Evolutionary conservation across 1,140 invertebrate genomes (phyloP), one percentile per base, ranked within the genome.

Genomic region (Schmidtea mediterranea): DNA sequence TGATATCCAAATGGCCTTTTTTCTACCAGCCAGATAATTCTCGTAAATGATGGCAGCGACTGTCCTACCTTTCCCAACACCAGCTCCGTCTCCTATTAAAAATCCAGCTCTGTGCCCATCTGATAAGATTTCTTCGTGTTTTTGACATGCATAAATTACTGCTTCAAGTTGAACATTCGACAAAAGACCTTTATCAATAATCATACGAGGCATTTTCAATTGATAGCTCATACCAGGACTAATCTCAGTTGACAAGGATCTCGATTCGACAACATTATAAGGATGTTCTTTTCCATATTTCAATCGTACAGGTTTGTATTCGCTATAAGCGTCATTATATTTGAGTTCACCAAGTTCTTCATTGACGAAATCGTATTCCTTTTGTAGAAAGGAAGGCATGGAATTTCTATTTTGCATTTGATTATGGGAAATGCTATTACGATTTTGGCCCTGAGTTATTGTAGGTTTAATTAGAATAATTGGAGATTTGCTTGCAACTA

Each of bases 261-360:
- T 84, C 0, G 90, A 97, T 67, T 98, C 92, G 18, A 98, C 92
- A 10, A 98, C 87, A n/a, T 83, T 80, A 70, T 98, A 92, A 0
- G 92, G 92, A 74, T 98, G 92, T 58, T 82, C 82, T 50, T 75
- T 74, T 3, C 92, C 90, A 43, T 94, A 68, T 66, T 86, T 86
- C 53, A 97, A 32, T 32, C 26, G 3, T 32, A 10, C 26, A 3
- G 26, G 5, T 32, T 32, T 3, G 10, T 32, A 32, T 32, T 32
- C 5, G 3, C 5, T 6, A 32, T 32, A 32, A 10, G 26, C 26
- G 10, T 32, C 26, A 32, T 32, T 32, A 32, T 32, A 32, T 32
- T 32, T 32, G 5, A 32, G 3, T 32, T 32, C 26, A 6, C 26
- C 26, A 10, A 32, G 3, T 32, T 32, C 26, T 32, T 32, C 5